A percentile compares a stretch with the other conserved stretches of the same genome.
phyloP scores from a whole-genome alignment of 1,140 invertebrate genomes.

The Pantala flavescens region DNA sequence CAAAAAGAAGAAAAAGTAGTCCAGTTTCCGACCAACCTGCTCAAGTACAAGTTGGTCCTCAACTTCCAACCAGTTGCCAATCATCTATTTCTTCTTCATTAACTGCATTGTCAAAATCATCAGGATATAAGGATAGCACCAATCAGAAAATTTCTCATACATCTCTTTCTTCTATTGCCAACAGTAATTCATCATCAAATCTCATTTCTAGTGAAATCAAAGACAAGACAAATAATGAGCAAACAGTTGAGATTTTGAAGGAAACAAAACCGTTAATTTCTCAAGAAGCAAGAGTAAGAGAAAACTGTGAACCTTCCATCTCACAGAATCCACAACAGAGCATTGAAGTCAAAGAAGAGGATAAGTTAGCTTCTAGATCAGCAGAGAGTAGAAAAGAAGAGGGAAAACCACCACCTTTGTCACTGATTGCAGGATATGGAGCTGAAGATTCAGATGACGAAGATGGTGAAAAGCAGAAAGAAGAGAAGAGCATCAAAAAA shows the following conservation, averaged over 20 bases:
- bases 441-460: conserved; percentile 41
- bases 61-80: not conserved
- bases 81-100: not conserved
- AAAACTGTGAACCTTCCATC: not conserved
- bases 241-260: not conserved
- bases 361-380: conserved; percentile 23
- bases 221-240: no score
- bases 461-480: conserved; percentile 23
- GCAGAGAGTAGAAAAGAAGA: not conserved
- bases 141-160: no score
- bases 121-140: no score
- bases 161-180: no score
- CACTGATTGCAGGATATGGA: conserved; percentile 46
- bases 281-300: conserved; percentile 15
- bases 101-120: no score
- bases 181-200: no score
- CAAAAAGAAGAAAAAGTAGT: conserved; percentile 16
- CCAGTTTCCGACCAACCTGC: not conserved
- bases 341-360: conserved; percentile 28
- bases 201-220: no score
- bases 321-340: conserved; percentile 18
- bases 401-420: conserved; percentile 30
- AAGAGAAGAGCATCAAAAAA: conserved; percentile 11
- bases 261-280: not conserved
- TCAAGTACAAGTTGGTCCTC: conserved; percentile 12